Percentiles rank a stretch among this genome's conserved stretches.
Evolutionary conservation across 2,888 invertebrate genomes (phyloP).

Genomic region (Scelioninae gen. 1): DNA sequence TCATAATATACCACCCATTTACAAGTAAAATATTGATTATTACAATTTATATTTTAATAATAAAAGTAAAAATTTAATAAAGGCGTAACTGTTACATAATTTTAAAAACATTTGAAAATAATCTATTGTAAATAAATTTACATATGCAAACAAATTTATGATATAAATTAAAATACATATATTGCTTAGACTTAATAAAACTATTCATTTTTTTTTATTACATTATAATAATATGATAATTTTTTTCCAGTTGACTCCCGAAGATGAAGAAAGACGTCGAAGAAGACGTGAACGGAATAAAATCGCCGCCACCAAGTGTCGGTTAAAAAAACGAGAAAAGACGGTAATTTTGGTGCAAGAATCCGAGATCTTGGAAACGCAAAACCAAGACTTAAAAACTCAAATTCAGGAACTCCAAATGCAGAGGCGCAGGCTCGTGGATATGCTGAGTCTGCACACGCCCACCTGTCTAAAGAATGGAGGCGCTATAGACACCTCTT

Average conservation of each 20-base stretch:
- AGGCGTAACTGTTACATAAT: no score
- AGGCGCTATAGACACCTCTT: constrained; percentile 80
- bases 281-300: constrained; percentile 95
- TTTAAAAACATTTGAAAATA: no score
- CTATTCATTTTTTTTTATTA: no score
- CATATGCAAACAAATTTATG: no score
- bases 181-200: no score
- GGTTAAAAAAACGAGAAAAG: constrained; percentile 95
- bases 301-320: constrained; percentile 97
- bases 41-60: no score
- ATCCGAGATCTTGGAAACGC: constrained; percentile 93
- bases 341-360: constrained; percentile 94
- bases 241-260: constrained; percentile 91
- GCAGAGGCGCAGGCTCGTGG: constrained; percentile 90
- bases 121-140: no score
- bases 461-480: constrained; percentile 88
- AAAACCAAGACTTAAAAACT: constrained; percentile 92
- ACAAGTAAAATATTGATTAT: no score
- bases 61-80: no score
- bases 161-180: no score
- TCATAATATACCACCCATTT: no score
- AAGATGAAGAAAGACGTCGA: constrained; percentile 94
- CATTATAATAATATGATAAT: no score
- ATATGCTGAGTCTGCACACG: constrained; percentile 91
- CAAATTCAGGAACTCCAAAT: constrained; percentile 93